Evolutionary conservation across 2,797 vertebrate genomes (phyloP), one percentile per base, ranked within the genome.

Genomic region (Melanogrammus aeglefinus): DNA sequence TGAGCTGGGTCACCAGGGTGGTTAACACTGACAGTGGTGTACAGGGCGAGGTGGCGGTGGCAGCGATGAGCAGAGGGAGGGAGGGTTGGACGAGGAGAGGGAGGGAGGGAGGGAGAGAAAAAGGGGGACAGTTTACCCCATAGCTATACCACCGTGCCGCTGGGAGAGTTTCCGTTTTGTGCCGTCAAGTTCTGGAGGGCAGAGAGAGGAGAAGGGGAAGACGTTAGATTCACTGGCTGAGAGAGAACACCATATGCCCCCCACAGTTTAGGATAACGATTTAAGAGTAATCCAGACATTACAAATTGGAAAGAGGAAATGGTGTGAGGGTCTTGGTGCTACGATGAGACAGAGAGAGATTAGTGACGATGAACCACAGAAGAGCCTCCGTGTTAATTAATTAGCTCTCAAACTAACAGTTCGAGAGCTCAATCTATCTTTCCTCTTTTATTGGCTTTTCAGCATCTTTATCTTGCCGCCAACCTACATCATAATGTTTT

Each of bases 61-160:
- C 75, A 0, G 35, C 35, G 7, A 36, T 36, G 35, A 36, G 5
- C 35, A 36, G 35, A 36, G 76, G 51, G 76, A 74, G n/a, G 71
- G 72, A 63, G 76, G 73, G 35, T 6, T 2, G 35, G 35, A 35
- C 2, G 81, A 81, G 81, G 76, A 44, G 76, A 74, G n/a, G 71
- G 72, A 63, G 76, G 73, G 73, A 77, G 72, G 78, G 80, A 74
- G 33, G 83, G 85, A 36, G 78, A 27, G 74, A 71, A 66, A 70
- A 69, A 39, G 31, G 74, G 83, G 86, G 87, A 90, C 86, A 86
- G 85, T 82, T 83, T 87, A 85, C 78, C 84, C 83, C 90, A 75
- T 85, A 83, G 92, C 93, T 96, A 97, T 94, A 97, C 96, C 84
- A 97, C 96, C 0, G 96, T 97, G 88, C 96, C 96, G 6, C 96